Evolutionary conservation across 2,113 vertebrate genomes (phyloP), one percentile per base, ranked within the genome.

Genomic region (Dipodomys merriami): DNA sequence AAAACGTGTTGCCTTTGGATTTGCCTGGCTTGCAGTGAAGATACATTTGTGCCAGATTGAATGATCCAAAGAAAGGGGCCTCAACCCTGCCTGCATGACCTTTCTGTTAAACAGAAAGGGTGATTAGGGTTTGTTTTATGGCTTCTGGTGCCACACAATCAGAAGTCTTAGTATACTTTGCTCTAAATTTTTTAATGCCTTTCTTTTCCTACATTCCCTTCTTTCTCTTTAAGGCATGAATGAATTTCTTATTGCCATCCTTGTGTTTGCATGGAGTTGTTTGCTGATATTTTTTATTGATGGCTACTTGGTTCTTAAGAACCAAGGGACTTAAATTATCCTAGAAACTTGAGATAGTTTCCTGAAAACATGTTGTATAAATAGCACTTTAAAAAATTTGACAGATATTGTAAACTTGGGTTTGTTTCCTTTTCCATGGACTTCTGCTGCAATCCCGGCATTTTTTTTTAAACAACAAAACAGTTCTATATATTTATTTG

Each of bases 21-120:
- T 96, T 98, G 97, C 98, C 96, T 98, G 98, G 83, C 93, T 97
- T 98, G 97, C 96, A 81, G 86, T 98, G 97, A 73, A 80, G 92
- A 94, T 90, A 89, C 94, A 6, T 88, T 80, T 90, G 87, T 95
- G 83, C 87, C 60, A 68, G 22, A 95, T 83, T 85, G 92, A 96
- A 69, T 96, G 93, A 93, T 46, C 81, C 44, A 39, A 46, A 87
- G 73, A 33, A 73, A 5, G 60, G 87, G 83, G 27, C 8, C 1
- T 33, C 39, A 83, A 4, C 77, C 46, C 57, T 83, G 64, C 68
- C 82, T 82, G 93, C 96, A 95, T 95, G 94, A 82, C 33, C 83
- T 96, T 95, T 91, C 83, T 95, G 68, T 90, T 92, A 67, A 91
- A 69, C 74, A 79, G 49, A 74, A 88, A 88, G 86, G 60, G 83